Evolutionary conservation across 1,140 invertebrate genomes (phyloP).

Genomic region (Rhopalosiphum padi): DNA sequence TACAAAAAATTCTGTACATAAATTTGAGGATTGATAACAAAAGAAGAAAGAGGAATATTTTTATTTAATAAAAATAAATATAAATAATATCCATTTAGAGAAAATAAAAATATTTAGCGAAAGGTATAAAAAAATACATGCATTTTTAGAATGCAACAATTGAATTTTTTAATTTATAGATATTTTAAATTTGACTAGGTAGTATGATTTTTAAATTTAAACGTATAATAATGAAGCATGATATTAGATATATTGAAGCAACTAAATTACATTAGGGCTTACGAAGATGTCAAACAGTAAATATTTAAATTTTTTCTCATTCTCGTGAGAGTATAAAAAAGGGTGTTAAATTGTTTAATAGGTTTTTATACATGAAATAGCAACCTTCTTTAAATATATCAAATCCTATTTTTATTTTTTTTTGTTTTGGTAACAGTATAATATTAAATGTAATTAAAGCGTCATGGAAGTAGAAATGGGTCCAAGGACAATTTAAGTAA

Average conservation of each 20-base stretch:
- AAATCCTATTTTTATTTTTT: neutral
- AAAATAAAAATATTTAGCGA: neutral
- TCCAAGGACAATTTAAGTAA: neutral
- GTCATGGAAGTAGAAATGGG: neutral
- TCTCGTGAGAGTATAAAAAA: neutral
- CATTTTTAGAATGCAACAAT: neutral
- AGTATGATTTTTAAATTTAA: neutral
- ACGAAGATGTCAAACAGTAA: neutral
- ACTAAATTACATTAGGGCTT: neutral
- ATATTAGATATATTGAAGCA: neutral
- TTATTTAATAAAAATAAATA: no score
- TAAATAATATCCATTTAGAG: neutral
- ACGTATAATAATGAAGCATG: neutral
- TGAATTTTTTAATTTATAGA: neutral
- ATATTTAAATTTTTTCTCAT: neutral
- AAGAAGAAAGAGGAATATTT: no score
- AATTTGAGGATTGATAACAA: no score
- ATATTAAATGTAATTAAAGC: slow-evolving; percentile 3
- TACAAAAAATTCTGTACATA: no score
- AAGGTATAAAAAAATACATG: neutral
- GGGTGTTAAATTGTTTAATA: slow-evolving; percentile 8
- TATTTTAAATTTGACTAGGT: neutral
- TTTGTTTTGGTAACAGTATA: neutral
- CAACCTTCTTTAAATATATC: neutral
- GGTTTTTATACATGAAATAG: neutral